A percentile compares a stretch with the other conserved stretches of the same genome.
These are phyloP conservation scores for Drosophila santomea DNA, from an alignment of 1,140 invertebrate species.

Conservation along the genomic window DNA sequence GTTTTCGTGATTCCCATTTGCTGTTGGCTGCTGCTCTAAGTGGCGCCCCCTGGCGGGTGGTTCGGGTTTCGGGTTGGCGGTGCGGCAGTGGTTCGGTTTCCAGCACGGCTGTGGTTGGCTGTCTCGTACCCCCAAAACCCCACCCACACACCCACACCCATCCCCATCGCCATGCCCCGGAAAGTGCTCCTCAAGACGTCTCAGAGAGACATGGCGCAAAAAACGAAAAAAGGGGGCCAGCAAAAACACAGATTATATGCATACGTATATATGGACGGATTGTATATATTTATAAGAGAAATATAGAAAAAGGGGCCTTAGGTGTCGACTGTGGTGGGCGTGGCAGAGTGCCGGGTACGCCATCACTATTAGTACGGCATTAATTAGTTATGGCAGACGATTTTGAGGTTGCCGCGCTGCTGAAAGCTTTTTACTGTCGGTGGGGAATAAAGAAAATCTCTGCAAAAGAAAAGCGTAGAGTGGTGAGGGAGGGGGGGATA, in stretches of 20 bases:
- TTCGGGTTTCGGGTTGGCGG: conserved; percentile 44
- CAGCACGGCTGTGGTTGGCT: conserved; percentile 79
- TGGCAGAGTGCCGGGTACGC: conserved; percentile 41
- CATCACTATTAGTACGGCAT: conserved; percentile 80
- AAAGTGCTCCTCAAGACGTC: conserved; percentile 22
- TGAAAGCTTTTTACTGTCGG: conserved; percentile 83
- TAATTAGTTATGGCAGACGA: conserved; percentile 85
- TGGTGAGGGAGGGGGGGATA: background rate
- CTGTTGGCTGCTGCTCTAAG: conserved; percentile 69
- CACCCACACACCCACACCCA: too few relatives aligned
- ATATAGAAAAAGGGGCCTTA: conserved; percentile 16
- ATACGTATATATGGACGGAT: background rate
- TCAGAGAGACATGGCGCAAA: conserved; percentile 42
- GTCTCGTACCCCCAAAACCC: conserved; percentile 37
- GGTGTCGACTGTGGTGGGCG: conserved; percentile 20
- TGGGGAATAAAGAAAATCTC: background rate
- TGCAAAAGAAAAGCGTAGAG: background rate
- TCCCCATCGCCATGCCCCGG: background rate
- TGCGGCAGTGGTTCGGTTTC: conserved; percentile 72
- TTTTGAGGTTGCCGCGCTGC: conserved; percentile 79
- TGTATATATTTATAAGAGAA: conserved; percentile 26
- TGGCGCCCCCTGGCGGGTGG: conserved; percentile 67
- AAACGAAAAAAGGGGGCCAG: conserved; percentile 13
- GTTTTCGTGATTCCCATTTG: conserved; percentile 80
- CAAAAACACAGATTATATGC: conserved; percentile 22